phyloP scores from a whole-genome alignment of 2,888 invertebrate genomes.

The Mesochorus sp. region DNA sequence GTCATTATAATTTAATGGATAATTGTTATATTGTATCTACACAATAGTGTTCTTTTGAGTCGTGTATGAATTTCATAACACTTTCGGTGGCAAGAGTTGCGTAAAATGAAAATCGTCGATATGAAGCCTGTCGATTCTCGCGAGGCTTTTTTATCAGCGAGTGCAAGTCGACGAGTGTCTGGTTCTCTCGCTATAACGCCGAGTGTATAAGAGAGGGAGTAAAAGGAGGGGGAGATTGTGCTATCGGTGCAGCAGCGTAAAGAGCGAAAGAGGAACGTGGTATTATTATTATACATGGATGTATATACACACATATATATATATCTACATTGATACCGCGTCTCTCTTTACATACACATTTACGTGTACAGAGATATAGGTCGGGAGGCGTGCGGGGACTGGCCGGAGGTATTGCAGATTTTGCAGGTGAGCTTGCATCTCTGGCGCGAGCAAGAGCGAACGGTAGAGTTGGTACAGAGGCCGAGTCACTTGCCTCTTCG shows the following conservation, averaged over 20 bases:
- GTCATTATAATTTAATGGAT: no score
- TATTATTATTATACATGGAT: not conserved
- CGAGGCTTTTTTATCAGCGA: constrained; percentile 8
- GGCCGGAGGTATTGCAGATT: constrained; percentile 63
- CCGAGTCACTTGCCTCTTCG: constrained; percentile 77
- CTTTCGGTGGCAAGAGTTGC: no score
- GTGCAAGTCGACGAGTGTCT: not conserved
- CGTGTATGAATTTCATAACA: no score
- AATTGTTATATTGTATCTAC: no score
- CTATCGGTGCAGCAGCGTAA: no score
- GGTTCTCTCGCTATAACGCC: not conserved
- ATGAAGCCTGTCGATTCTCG: no score
- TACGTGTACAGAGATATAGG: not conserved
- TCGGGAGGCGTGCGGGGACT: not conserved
- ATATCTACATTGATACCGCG: no score
- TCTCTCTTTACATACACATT: no score
- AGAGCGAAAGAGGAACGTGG: not conserved
- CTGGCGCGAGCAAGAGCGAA: constrained; percentile 64
- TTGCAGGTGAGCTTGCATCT: constrained; percentile 69
- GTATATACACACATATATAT: not conserved
- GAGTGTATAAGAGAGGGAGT: not conserved
- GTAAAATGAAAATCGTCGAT: no score
- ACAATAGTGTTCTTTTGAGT: no score
- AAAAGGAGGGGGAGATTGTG: no score
- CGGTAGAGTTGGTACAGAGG: constrained; percentile 66